phyloP scores from a whole-genome alignment of 1,140 invertebrate species.

The Drosophila lini region DNA sequence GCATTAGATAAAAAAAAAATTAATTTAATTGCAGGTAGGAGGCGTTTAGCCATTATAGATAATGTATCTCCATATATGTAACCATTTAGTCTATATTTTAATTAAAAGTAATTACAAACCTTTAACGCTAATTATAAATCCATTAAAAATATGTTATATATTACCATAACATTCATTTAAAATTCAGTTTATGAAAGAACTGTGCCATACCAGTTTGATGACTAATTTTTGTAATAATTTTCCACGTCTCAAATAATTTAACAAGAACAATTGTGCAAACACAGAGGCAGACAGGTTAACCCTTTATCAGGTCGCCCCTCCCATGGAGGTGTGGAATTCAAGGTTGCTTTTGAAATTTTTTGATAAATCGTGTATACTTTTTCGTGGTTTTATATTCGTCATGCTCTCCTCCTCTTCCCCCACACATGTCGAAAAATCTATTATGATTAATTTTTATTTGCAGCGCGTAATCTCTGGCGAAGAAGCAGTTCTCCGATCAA shows the following conservation, averaged over 20 bases:
- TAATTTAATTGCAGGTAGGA: not conserved
- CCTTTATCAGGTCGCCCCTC: conserved; percentile 15
- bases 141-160: not conserved
- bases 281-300: not conserved
- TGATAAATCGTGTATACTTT: conserved; percentile 27
- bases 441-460: conserved; percentile 76
- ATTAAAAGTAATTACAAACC: not conserved
- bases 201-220: not conserved
- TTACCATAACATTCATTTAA: not conserved
- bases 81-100: not conserved
- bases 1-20: not conserved
- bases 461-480: conserved; percentile 59
- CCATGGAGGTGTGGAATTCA: conserved; percentile 30
- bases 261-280: conserved; percentile 13
- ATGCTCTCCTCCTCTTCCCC: conserved; percentile 13
- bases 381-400: conserved; percentile 25
- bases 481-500: conserved; percentile 32
- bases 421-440: conserved; percentile 27
- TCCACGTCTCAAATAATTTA: not conserved
- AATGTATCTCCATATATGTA: not conserved
- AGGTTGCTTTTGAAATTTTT: conserved; percentile 27
- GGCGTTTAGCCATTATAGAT: not conserved
- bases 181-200: not conserved
- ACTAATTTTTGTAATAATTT: not conserved
- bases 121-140: not conserved